Conservation (phyloP, 2,113 vertebrate species). For the Odocoileus virginianus region DNA sequence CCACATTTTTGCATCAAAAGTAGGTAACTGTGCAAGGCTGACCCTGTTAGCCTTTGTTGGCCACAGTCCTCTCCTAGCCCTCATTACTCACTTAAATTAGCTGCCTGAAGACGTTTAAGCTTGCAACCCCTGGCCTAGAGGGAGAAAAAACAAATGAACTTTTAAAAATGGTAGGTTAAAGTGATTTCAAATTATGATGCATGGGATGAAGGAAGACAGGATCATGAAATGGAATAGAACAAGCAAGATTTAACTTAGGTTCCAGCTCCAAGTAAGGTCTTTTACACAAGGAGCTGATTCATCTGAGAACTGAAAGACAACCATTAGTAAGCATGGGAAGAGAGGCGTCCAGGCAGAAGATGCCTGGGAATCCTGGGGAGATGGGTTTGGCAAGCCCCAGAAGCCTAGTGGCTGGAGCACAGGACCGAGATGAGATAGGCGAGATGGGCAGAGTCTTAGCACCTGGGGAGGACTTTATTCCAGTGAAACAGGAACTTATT, state of each 20-base stretch:
- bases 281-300: background rate
- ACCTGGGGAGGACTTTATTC: background rate
- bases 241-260: background rate
- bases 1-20: background rate
- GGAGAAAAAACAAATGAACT: background rate
- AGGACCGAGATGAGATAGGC: background rate
- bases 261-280: background rate
- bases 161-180: background rate
- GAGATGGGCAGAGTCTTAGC: background rate
- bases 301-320: background rate
- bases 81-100: background rate
- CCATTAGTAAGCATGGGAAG: accelerated
- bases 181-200: background rate
- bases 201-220: background rate
- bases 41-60: background rate
- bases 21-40: background rate
- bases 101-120: background rate
- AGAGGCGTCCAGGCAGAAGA: accelerated
- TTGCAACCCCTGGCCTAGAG: background rate
- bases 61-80: background rate
- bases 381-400: background rate
- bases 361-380: background rate
- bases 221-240: background rate
- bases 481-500: background rate
- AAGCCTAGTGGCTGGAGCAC: background rate